Evolutionary conservation across 2,797 vertebrate species (phyloP).

Genomic region (Epinephelus awoara): DNA sequence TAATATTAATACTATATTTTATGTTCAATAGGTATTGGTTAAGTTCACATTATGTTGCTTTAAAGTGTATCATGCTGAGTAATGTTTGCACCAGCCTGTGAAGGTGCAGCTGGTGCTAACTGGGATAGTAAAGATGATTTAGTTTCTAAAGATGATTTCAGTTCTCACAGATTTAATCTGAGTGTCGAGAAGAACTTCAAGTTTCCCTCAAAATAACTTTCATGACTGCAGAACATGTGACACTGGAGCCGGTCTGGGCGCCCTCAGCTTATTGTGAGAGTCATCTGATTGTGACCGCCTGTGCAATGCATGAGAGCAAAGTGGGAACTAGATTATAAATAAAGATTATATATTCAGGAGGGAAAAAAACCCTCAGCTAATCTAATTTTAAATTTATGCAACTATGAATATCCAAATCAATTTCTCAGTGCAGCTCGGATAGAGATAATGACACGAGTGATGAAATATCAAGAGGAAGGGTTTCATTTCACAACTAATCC

Average conservation of each 20-base stretch:
- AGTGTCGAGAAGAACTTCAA: not conserved
- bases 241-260: slow-evolving; percentile 19
- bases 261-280: not conserved
- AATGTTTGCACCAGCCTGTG: not conserved
- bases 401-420: slow-evolving; percentile 31
- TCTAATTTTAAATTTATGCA: slow-evolving; percentile 43
- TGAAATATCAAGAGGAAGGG: slow-evolving; percentile 23
- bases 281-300: slow-evolving; percentile 28
- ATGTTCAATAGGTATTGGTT: not conserved
- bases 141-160: not conserved
- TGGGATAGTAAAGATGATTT: not conserved
- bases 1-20: slow-evolving; percentile 47
- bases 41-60: not conserved
- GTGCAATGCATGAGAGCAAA: slow-evolving; percentile 11
- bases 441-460: slow-evolving; percentile 22
- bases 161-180: not conserved
- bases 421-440: slow-evolving; percentile 13
- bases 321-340: slow-evolving; percentile 26
- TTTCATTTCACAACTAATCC: slow-evolving; percentile 36
- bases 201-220: slow-evolving; percentile 10
- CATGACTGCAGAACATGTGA: slow-evolving; percentile 18
- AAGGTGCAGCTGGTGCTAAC: not conserved
- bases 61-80: not conserved
- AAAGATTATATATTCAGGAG: slow-evolving; percentile 19
- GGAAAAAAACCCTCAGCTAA: slow-evolving; percentile 16